Conservation (phyloP, 2,797 vertebrate genomes). For the Atherinosoma microstoma region DNA sequence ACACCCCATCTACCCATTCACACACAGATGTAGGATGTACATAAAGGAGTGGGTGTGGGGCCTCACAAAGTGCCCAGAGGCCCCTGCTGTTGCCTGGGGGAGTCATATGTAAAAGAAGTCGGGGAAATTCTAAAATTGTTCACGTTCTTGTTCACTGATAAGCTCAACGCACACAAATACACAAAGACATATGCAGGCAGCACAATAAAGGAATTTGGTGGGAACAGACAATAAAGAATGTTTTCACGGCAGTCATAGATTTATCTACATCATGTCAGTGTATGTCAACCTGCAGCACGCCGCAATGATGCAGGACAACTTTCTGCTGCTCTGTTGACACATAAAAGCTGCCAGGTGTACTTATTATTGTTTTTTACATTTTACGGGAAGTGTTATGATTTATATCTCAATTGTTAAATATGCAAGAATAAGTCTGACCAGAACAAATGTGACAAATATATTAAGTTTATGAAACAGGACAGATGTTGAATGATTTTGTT, state of each 20-base stretch:
- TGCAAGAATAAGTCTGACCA: background rate
- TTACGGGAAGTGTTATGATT: background rate
- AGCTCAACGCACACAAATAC: conserved; percentile 25
- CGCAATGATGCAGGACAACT: background rate
- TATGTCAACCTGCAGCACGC: conserved; percentile 13
- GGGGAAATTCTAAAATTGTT: conserved; percentile 41
- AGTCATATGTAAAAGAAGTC: conserved; percentile 32
- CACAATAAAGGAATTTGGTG: conserved; percentile 45
- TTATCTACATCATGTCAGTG: conserved; percentile 85
- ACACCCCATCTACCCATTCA: conserved; percentile 82
- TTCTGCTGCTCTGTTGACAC: background rate
- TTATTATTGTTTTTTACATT: conserved; percentile 9
- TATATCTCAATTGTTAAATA: background rate
- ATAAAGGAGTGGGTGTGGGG: conserved; percentile 41
- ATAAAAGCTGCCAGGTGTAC: conserved; percentile 10
- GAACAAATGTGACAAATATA: background rate
- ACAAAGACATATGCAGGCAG: conserved; percentile 9
- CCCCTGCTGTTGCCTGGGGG: conserved; percentile 38
- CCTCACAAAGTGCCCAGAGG: conserved; percentile 37
- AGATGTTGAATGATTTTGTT: background rate
- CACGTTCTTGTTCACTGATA: conserved; percentile 26
- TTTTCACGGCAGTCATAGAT: conserved; percentile 88
- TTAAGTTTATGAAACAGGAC: background rate
- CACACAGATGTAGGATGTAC: conserved; percentile 34
- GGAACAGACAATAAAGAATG: conserved; percentile 41